Base-by-base conservation (phyloP, 2,888 invertebrate species). In the Oligia strigilis region DNA sequence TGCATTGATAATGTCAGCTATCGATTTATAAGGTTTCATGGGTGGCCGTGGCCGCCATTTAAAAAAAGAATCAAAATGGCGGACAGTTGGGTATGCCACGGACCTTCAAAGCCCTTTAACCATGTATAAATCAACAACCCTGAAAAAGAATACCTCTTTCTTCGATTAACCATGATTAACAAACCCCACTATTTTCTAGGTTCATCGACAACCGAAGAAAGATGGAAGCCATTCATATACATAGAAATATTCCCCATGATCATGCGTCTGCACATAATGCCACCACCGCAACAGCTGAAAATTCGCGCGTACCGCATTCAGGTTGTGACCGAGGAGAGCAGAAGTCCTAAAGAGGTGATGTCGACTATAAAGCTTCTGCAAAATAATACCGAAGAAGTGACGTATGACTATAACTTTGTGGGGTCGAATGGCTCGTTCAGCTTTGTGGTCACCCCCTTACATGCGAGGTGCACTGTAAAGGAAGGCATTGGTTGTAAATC, bases 191-290 rank as follows among this genome's bases (percentile, higher is more conserved):
- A 19, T n/a, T 60, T 92, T 89, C 9, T 90, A 97, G 97, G 94
- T 87, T 87, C 92, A 75, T 93, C 93, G 23, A 93, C 93, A 36
- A 93, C 92, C 1, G 94, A 93, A 82, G 92, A 92, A 46, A 92
- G 93, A 82, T 97, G 96, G 96, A 95, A 93, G 81, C 97, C 97
- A 6, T 97, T 97, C 80, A 94, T 95, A 4, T 97, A 97, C 86
- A 94, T 97, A 60, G 96, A 96, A 89, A 94, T 96, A 86, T 91
- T 96, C 49, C 93, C 93, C 0, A 92, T 86, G 13, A 91, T 90
- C 0, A 93, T 97, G 91, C 92, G 94, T 13, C 88, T 97, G 0
- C 97, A 96, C 78, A 94, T 97, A 29, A 92, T 94, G 90, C 95
- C 96, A 0, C 96, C 97, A 1, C 96, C 95, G 0, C 52, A 82